phyloP scores from a whole-genome alignment of 2,113 vertebrate genomes.

The Suricata suricatta region DNA sequence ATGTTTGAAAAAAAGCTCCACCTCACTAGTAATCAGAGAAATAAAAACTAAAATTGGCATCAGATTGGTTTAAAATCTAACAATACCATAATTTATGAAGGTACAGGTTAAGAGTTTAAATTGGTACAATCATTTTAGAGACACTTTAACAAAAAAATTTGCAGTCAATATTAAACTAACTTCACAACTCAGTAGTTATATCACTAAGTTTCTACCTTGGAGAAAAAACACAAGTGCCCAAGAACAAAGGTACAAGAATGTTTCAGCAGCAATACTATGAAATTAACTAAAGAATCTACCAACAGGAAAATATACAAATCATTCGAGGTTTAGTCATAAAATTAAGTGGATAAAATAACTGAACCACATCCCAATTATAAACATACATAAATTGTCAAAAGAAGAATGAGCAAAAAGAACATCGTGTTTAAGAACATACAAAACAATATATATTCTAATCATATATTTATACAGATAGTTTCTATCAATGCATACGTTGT shows the following conservation, averaged over 20 bases:
- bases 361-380: conserved; percentile 3
- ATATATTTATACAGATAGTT: neutral
- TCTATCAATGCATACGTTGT: neutral
- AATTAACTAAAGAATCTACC: conserved; percentile 19
- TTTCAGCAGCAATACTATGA: neutral
- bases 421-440: neutral
- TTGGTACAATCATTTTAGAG: neutral
- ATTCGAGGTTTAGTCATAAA: conserved; percentile 21
- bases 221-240: neutral
- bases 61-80: neutral
- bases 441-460: neutral
- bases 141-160: neutral
- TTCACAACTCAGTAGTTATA: neutral
- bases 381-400: neutral
- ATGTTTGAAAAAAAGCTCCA: neutral
- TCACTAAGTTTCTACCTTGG: neutral
- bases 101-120: neutral
- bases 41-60: conserved; percentile 33
- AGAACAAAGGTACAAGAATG: neutral
- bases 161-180: neutral
- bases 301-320: neutral
- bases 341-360: conserved; percentile 1
- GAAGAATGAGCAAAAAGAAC: neutral
- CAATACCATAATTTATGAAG: neutral
- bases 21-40: neutral